These are phyloP conservation scores for Hypotaenidia okinawae DNA, from an alignment of 2,797 vertebrate genomes.

Conservation along the genomic window DNA sequence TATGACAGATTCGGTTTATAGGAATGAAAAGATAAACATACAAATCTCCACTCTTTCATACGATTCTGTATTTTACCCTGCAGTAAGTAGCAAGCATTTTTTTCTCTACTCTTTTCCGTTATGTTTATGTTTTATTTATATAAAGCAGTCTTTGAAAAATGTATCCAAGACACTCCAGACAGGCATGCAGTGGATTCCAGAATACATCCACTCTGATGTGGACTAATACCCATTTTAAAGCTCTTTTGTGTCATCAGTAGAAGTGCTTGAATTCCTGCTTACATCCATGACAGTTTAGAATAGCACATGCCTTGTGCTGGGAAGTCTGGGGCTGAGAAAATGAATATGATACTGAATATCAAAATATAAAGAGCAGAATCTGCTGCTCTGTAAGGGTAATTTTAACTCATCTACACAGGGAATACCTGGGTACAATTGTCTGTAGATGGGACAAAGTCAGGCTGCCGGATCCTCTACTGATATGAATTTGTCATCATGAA, in stretches of 20 bases:
- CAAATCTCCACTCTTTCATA: background rate
- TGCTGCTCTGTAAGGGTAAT: background rate
- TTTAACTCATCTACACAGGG: background rate
- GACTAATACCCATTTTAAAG: background rate
- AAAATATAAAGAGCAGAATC: background rate
- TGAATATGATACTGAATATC: background rate
- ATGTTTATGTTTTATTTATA: background rate
- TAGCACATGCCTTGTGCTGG: background rate
- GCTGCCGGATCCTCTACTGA: background rate
- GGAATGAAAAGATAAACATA: background rate
- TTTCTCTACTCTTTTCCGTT: background rate
- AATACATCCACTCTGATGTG: background rate
- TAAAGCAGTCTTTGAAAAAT: background rate
- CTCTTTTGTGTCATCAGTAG: background rate
- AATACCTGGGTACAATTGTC: background rate
- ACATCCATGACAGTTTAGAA: background rate
- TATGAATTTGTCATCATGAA: background rate
- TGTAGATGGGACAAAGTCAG: background rate
- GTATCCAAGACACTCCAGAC: background rate
- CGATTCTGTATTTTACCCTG: background rate
- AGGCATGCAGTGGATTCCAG: background rate
- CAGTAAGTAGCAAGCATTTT: background rate
- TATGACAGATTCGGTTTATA: background rate
- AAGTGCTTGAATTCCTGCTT: background rate
- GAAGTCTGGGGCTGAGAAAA: background rate